Conservation (phyloP, 1,140 invertebrate genomes). For the Copidosoma floridanum region DNA sequence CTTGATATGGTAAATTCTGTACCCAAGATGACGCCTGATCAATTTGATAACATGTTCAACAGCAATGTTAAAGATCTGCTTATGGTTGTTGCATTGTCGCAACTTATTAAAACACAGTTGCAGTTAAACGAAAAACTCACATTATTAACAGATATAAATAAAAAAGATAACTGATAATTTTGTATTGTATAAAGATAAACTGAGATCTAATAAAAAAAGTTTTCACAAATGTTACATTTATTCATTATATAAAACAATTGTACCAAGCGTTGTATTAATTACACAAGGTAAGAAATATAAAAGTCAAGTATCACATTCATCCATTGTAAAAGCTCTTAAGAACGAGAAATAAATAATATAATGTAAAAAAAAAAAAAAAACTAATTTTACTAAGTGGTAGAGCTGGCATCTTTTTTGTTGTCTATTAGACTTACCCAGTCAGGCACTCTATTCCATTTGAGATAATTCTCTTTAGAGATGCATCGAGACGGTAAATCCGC, state of each 20-base stretch:
- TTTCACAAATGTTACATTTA: conserved; percentile 20
- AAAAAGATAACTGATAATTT: conserved; percentile 11
- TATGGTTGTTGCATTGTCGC: conserved; percentile 93
- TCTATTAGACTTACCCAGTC: conserved; percentile 80
- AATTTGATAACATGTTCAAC: conserved; percentile 94
- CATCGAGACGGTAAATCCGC: conserved; percentile 75
- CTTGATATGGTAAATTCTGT: conserved; percentile 87
- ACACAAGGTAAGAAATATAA: conserved; percentile 5
- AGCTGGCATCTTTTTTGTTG: conserved; percentile 51
- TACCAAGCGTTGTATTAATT: too few species aligned
- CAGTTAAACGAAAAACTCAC: conserved; percentile 94
- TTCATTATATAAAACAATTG: conserved; percentile 16
- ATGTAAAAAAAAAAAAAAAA: conserved; percentile 10
- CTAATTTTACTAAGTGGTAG: conserved; percentile 18
- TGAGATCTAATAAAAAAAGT: conserved; percentile 5
- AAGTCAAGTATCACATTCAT: conserved; percentile 6
- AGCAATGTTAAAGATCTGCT: conserved; percentile 94
- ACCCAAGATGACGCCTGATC: conserved; percentile 84
- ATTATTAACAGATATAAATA: conserved; percentile 69
- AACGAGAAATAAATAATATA: too few species aligned
- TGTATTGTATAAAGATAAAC: conserved; percentile 4
- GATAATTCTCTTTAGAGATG: conserved; percentile 73
- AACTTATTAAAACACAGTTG: conserved; percentile 93
- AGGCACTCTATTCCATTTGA: conserved; percentile 67
- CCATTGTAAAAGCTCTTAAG: too few species aligned